A percentile compares a stretch with the other conserved stretches of the same genome.
phyloP scores from a whole-genome alignment of 1,140 invertebrate genomes.

The Solenopsis invicta region DNA sequence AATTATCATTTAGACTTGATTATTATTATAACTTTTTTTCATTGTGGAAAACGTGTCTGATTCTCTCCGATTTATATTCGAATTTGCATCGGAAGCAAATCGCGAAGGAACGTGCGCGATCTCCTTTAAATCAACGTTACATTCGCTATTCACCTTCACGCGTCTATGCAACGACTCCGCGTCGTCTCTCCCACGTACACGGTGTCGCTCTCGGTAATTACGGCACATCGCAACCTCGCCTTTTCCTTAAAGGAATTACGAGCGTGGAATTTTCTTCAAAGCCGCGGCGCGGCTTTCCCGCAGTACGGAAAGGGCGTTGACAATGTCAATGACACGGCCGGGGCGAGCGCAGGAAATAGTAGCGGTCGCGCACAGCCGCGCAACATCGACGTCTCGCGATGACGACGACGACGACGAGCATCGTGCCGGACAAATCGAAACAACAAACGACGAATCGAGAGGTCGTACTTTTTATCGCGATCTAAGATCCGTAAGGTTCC shows the following conservation, averaged over 20 bases:
- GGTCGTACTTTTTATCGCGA: conserved; percentile 28
- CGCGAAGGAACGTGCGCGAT: background rate
- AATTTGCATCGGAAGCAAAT: background rate
- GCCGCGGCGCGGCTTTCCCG: conserved; percentile 66
- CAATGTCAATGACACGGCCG: conserved; percentile 61
- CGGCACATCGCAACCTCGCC: conserved; percentile 56
- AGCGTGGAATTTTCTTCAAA: conserved; percentile 75
- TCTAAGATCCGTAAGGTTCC: conserved; percentile 1
- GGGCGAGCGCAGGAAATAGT: conserved; percentile 40
- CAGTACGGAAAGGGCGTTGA: conserved; percentile 65
- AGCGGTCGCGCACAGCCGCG: conserved; percentile 41
- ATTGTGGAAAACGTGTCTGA: background rate
- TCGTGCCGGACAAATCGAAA: conserved; percentile 5
- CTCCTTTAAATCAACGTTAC: background rate
- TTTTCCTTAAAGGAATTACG: conserved; percentile 66
- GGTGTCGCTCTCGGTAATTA: conserved; percentile 60
- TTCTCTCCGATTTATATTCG: background rate
- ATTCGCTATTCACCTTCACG: background rate
- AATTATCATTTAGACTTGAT: too few species aligned
- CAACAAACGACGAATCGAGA: conserved; percentile 19
- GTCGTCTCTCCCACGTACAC: conserved; percentile 20
- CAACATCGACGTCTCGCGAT: conserved; percentile 39
- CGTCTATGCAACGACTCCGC: background rate
- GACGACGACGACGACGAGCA: conserved; percentile 26
- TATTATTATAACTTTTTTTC: too few species aligned